These are phyloP conservation scores for Stenurella melanura DNA, from an alignment of 2,888 invertebrate species.

Conservation along the genomic window DNA sequence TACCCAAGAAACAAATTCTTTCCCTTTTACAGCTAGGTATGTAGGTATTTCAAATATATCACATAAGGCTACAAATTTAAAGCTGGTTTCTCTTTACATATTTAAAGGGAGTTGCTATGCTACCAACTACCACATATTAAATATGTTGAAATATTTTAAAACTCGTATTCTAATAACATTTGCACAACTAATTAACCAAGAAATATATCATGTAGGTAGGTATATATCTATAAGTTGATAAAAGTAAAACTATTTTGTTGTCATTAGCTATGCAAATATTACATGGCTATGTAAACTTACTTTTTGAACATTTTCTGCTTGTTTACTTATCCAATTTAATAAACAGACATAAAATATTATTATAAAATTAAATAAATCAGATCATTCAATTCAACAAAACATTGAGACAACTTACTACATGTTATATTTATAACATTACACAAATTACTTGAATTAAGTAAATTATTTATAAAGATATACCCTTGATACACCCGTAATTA, in stretches of 20 bases:
- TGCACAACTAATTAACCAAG: conserved; percentile 47
- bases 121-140: conserved; percentile 37
- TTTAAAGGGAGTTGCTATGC: conserved; percentile 48
- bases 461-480: conserved; percentile 30
- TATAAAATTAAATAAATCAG: conserved; percentile 45
- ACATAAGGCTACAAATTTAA: conserved; percentile 54
- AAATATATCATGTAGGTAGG: conserved; percentile 25
- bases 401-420: conserved; percentile 49
- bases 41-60: conserved; percentile 51
- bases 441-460: conserved; percentile 41
- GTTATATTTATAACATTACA: conserved; percentile 49
- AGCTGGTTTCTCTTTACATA: conserved; percentile 53
- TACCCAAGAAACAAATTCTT: conserved; percentile 24
- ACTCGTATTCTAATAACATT: conserved; percentile 49
- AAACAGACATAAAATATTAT: conserved; percentile 35
- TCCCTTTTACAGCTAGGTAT: conserved; percentile 49
- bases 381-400: conserved; percentile 49
- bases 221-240: conserved; percentile 6
- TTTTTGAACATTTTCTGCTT: conserved; percentile 44
- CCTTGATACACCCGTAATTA: conserved; percentile 40
- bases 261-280: conserved; percentile 39
- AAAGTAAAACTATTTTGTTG: conserved; percentile 1
- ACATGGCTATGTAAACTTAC: conserved; percentile 41
- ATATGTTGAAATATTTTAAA: conserved; percentile 40
- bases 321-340: conserved; percentile 31